Percentiles rank a stretch among this genome's conserved stretches.
Conservation (phyloP, 2,797 vertebrate genomes). For the Limosa lapponica region DNA sequence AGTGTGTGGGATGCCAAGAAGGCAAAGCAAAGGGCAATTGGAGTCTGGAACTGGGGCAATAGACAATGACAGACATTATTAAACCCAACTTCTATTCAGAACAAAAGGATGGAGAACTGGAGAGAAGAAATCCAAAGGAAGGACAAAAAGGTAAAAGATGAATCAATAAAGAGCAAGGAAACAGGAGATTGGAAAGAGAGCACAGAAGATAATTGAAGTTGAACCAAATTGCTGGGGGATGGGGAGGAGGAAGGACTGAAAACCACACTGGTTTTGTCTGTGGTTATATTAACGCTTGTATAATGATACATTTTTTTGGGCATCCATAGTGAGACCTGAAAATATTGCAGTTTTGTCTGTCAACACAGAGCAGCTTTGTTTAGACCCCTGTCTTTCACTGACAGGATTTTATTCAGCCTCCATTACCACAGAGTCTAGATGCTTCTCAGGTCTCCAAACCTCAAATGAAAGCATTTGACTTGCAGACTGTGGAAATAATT, state of each 20-base stretch:
- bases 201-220: neutral
- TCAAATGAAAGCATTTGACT: neutral
- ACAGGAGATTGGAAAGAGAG: neutral
- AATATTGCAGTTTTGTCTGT: neutral
- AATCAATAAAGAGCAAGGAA: neutral
- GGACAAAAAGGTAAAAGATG: neutral
- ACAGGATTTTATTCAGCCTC: neutral
- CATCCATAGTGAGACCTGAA: neutral
- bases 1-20: neutral
- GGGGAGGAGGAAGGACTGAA: neutral
- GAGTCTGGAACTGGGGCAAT: neutral
- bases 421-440: neutral
- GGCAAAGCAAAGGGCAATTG: neutral
- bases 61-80: neutral
- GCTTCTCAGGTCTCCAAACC: neutral
- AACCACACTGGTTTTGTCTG: neutral
- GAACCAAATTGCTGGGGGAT: neutral
- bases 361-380: neutral
- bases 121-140: neutral
- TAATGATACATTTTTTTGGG: neutral
- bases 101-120: neutral
- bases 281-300: neutral
- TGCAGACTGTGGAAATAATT: neutral
- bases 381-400: neutral
- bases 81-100: neutral